Base-by-base conservation (phyloP, 2,888 invertebrate species). In the Aelia acuminata region DNA sequence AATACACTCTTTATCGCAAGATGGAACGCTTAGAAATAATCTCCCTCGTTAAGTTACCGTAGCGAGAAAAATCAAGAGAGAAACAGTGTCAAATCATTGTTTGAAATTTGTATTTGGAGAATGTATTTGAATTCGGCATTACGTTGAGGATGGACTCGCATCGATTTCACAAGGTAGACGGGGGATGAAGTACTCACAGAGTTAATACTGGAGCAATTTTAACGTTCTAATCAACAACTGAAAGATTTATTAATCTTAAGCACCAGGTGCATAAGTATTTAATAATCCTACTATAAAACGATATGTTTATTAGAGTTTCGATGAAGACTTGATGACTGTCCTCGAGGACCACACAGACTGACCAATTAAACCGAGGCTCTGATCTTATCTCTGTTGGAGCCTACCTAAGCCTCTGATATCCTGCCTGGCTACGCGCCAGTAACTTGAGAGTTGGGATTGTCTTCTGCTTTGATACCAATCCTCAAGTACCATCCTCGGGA, bases 381-480 rank as follows among this genome's bases (percentile, higher is more conserved):
- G 63, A 70, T 70, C 63, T 70, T 70, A 70, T 70, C 63, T 31
- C 63, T 35, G 63, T 22, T 18, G 63, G 26, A 18, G 20, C 22
- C 63, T 70, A 31, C 18, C 63, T 70, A 70, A 35, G 63, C 63
- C 63, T 31, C 18, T 70, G 63, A 70, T 70, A 70, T 35, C 63
- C 63, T 70, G 63, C 63, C 63, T 70, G 63, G 63, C 63, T 35
- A 7, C 13, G 63, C 18, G 63, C 63, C 63, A 70, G 63, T 70
- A 70, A 70, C 63, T 22, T 70, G 63, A 70, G 63, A 70, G 63
- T 70, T 31, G 35, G 63, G 18, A 35, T 35, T 70, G 31, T 70
- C 63, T 70, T 31, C 18, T 70, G 63, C 63, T 70, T 70, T 70
- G 63, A 70, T 70, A 35, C 63, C 63, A 20, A 18, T 70, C 15